Percentiles rank a stretch among this genome's conserved stretches.
phyloP scores from a whole-genome alignment of 1,140 invertebrate species.

The Drosophila athabasca region DNA sequence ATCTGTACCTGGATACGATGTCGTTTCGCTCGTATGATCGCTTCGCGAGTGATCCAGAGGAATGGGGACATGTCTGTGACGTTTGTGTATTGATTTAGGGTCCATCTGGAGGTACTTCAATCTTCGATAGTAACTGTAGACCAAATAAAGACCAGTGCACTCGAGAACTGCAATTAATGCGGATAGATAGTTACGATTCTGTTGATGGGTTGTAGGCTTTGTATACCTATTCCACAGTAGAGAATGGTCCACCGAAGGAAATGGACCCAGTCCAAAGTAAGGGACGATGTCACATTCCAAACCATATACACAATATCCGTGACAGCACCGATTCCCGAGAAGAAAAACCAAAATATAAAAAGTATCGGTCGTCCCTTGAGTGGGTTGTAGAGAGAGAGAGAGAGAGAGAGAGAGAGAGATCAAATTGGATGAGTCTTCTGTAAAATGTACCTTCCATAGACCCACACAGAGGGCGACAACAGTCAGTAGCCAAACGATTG shows the following conservation, averaged over 20 bases:
- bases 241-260: slow-evolving; percentile 29
- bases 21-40: background rate
- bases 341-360: slow-evolving; percentile 45
- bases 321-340: slow-evolving; percentile 24
- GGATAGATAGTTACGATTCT: no score
- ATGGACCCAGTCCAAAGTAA: background rate
- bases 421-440: background rate
- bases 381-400: no score
- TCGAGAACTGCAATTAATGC: slow-evolving; percentile 21
- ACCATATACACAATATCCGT: slow-evolving; percentile 31
- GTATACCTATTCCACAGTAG: slow-evolving; percentile 47
- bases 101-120: background rate
- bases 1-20: background rate
- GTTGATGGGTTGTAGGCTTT: no score
- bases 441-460: slow-evolving; percentile 31
- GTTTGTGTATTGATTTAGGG: no score
- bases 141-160: slow-evolving; percentile 38
- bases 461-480: slow-evolving; percentile 36
- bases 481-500: slow-evolving; percentile 40
- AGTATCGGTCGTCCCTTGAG: slow-evolving; percentile 10
- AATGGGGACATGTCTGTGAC: no score
- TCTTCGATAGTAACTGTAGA: slow-evolving; percentile 37
- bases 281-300: slow-evolving; percentile 11
- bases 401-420: no score
- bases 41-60: no score